Conservation (phyloP, 2,113 vertebrate genomes). For the Cynopterus brachyotis region DNA sequence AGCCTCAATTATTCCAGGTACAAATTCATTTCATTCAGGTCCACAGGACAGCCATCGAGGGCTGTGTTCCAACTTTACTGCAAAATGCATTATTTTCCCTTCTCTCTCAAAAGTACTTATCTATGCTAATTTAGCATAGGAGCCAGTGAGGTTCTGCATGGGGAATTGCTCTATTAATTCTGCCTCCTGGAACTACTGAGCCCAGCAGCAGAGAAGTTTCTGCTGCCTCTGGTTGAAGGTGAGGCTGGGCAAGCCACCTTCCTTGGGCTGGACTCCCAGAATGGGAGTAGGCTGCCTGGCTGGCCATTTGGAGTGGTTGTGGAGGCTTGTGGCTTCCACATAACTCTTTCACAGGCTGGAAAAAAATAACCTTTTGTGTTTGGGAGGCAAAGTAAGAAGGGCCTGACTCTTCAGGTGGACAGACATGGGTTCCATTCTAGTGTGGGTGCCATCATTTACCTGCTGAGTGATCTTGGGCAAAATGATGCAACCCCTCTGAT, state of each 20-base stretch:
- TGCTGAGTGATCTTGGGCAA: background rate
- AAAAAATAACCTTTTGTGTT: background rate
- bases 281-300: background rate
- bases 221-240: conserved; percentile 19
- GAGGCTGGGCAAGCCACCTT: background rate
- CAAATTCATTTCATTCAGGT: conserved; percentile 82
- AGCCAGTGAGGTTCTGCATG: conserved; percentile 82
- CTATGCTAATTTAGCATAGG: conserved; percentile 84
- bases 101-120: conserved; percentile 84
- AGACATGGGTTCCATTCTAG: background rate
- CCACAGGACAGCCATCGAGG: conserved; percentile 74
- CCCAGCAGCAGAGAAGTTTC: conserved; percentile 58
- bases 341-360: background rate
- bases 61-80: conserved; percentile 81
- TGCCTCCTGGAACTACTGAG: conserved; percentile 77
- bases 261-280: background rate
- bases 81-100: conserved; percentile 80
- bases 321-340: background rate
- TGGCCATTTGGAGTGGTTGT: background rate
- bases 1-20: conserved; percentile 79
- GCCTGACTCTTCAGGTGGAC: too few relatives aligned
- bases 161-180: conserved; percentile 84
- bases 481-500: background rate
- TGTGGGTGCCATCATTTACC: background rate
- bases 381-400: background rate